These are phyloP conservation scores for Stigmatopora nigra DNA, from an alignment of 2,113 vertebrate species.

Conservation along the genomic window DNA sequence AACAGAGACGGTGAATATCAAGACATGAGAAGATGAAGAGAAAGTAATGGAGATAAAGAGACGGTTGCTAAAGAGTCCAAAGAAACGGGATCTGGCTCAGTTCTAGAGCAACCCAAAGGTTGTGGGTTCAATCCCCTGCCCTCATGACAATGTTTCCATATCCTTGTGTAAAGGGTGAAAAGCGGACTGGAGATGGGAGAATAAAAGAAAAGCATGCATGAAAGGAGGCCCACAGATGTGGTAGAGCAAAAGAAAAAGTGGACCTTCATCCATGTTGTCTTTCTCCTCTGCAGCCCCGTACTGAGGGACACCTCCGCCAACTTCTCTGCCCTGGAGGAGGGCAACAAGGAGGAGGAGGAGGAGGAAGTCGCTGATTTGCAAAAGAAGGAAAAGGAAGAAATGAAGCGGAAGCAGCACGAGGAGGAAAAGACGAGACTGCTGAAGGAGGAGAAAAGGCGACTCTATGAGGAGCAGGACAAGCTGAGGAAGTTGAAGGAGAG, in stretches of 20 bases:
- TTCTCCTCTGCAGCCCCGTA: slow-evolving; percentile 4
- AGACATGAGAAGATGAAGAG: not conserved
- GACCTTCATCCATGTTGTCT: not conserved
- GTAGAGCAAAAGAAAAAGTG: not conserved
- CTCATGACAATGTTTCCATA: too few relatives aligned
- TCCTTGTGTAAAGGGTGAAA: not conserved
- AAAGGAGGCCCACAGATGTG: not conserved
- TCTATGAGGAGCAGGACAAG: slow-evolving; percentile 45
- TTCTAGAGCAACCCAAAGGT: too few relatives aligned
- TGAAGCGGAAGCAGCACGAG: slow-evolving; percentile 29
- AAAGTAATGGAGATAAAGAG: not conserved
- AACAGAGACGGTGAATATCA: not conserved
- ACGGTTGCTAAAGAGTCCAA: not conserved
- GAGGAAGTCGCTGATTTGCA: not conserved
- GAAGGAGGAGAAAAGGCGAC: slow-evolving; percentile 47
- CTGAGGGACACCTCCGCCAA: not conserved
- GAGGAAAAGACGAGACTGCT: slow-evolving; percentile 47
- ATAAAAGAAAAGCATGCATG: not conserved
- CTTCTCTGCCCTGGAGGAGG: slow-evolving; percentile 9
- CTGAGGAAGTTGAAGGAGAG: slow-evolving; percentile 35
- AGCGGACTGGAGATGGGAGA: not conserved
- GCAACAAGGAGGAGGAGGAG: slow-evolving; percentile 23
- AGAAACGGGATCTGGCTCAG: not conserved
- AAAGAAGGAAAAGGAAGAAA: slow-evolving; percentile 9
- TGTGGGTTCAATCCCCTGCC: too few relatives aligned